These are phyloP conservation scores for Magallana angulata DNA, from an alignment of 1,140 invertebrate genomes.

Conservation along the genomic window DNA sequence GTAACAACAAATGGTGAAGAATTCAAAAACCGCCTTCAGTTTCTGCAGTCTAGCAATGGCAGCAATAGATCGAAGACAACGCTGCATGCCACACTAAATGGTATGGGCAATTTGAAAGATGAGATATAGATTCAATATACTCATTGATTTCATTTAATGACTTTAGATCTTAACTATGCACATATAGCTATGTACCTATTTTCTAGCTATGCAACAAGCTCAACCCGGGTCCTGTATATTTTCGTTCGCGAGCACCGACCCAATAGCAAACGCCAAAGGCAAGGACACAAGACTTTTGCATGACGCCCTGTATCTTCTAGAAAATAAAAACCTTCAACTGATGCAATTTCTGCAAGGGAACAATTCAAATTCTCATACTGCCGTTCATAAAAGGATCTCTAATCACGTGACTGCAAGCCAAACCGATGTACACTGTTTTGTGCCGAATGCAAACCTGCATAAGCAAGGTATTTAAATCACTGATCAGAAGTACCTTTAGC, in stretches of 20 bases:
- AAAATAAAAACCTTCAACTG: slow-evolving; percentile 34
- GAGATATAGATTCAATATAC: too few relatives aligned
- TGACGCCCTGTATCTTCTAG: slow-evolving; percentile 21
- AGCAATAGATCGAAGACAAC: slow-evolving; percentile 50
- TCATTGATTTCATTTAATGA: too few relatives aligned
- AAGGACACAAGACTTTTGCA: slow-evolving; percentile 30
- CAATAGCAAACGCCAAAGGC: slow-evolving; percentile 45
- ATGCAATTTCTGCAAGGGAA: slow-evolving; percentile 34
- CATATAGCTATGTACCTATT: not conserved
- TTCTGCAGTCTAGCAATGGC: slow-evolving; percentile 28
- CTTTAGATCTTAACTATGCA: too few relatives aligned
- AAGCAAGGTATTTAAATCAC: too few relatives aligned
- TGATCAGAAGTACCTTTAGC: too few relatives aligned
- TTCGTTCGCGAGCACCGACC: slow-evolving; percentile 45
- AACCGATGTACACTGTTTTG: not conserved
- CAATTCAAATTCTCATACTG: not conserved
- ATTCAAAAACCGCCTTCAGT: slow-evolving; percentile 37
- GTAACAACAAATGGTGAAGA: slow-evolving; percentile 43
- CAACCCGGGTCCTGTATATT: slow-evolving; percentile 42
- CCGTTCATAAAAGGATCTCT: not conserved
- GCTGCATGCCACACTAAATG: slow-evolving; percentile 45
- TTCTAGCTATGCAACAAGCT: slow-evolving; percentile 20
- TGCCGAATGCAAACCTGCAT: not conserved
- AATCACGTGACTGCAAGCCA: not conserved
- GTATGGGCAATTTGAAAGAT: not conserved